These are phyloP conservation scores for Vireo griseus DNA, from an alignment of 2,797 vertebrate genomes.

Conservation along the genomic window DNA sequence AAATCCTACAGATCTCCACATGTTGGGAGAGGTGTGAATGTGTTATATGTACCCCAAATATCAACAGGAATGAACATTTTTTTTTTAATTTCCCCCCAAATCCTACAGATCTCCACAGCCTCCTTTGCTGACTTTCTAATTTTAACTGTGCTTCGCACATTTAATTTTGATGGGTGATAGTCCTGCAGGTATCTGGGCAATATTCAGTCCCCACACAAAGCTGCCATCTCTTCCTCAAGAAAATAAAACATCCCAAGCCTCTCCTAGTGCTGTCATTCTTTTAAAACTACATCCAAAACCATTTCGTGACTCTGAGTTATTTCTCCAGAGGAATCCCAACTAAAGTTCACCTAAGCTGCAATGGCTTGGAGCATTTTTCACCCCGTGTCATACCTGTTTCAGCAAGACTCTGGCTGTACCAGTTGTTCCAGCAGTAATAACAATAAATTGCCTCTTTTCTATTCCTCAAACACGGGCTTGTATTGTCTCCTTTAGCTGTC, in stretches of 20 bases:
- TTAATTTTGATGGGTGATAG: not conserved
- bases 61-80: not conserved
- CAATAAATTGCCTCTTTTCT: conserved; percentile 4
- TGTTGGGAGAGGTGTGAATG: not conserved
- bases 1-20: not conserved
- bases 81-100: not conserved
- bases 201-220: not conserved
- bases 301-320: not conserved
- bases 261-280: not conserved
- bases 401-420: not conserved
- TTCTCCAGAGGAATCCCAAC: not conserved
- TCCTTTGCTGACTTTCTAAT: not conserved
- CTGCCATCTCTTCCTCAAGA: not conserved
- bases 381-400: not conserved
- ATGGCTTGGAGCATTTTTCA: not conserved
- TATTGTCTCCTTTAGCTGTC: not conserved
- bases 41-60: not conserved
- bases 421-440: conserved; percentile 11
- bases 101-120: not conserved
- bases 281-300: not conserved
- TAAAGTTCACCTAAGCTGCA: not conserved
- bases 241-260: not conserved
- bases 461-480: not conserved
- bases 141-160: not conserved
- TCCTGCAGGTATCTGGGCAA: not conserved